These are phyloP conservation scores for Caenorhabditis tropicalis DNA, from an alignment of 1,140 invertebrate species.

Conservation along the genomic window DNA sequence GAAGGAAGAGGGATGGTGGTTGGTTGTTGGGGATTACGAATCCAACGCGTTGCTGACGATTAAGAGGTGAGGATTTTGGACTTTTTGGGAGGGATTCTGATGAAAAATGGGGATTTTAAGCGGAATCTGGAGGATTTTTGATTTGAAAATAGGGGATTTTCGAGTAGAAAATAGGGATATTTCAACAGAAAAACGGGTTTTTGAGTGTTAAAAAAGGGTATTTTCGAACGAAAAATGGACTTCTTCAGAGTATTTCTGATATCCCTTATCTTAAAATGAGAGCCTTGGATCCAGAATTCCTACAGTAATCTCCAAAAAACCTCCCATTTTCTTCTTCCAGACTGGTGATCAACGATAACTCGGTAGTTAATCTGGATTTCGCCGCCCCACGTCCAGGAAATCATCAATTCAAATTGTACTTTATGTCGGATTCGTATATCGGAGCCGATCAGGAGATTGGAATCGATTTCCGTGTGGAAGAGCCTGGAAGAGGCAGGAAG, in stretches of 20 bases:
- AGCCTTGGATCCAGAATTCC: no score
- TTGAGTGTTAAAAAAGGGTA: neutral
- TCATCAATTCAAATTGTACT: constrained; percentile 90
- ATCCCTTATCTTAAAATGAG: no score
- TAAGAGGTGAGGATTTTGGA: constrained; percentile 77
- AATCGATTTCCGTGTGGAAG: constrained; percentile 54
- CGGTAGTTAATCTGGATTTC: constrained; percentile 93
- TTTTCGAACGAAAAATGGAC: neutral
- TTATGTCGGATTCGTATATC: constrained; percentile 98
- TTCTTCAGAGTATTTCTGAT: neutral
- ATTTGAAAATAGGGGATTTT: neutral
- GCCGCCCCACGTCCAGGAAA: constrained; percentile 81
- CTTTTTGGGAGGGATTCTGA: neutral
- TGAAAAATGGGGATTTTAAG: neutral
- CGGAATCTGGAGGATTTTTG: neutral
- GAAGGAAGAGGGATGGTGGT: constrained; percentile 99
- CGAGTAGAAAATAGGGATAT: no score
- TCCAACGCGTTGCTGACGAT: constrained; percentile 93
- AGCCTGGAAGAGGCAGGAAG: neutral
- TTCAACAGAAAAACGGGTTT: no score
- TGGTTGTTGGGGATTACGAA: constrained; percentile 95
- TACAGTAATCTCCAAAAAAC: neutral
- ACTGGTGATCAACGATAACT: constrained; percentile 81
- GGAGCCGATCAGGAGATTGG: constrained; percentile 62
- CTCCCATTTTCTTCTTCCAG: constrained; percentile 78